Base-by-base conservation (phyloP, 1,140 invertebrate genomes). In the Himalopsyche phryganea region DNA sequence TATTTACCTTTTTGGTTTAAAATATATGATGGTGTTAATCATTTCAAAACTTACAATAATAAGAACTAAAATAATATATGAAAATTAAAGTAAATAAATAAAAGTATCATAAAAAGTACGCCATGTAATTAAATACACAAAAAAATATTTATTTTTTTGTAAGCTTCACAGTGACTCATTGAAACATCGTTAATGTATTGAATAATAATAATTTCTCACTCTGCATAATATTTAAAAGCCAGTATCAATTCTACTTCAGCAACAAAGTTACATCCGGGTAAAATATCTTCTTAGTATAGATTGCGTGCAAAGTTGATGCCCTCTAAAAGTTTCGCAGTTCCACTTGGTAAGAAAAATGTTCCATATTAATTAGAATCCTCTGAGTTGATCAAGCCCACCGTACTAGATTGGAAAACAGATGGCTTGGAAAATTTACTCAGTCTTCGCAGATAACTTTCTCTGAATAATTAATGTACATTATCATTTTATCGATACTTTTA, bases 301-400 rank as follows among this genome's bases (percentile, higher is more conserved):
- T 53, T 17, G 17, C 50, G 40, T 50, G 45, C 28, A 50, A 51
- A 50, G 44, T 51, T 47, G 41, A 35, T 58, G 56, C 56, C 56
- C 56, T 58, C 56, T 41, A 58, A 58, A 58, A 58, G 14, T 52
- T 58, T 51, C 18, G 18, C 48, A 46, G 32, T 40, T 40, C 35
- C n/a, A 14, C 47, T 40, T 13, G 32, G n/a, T 3, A 51, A 51
- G 32, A 41, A 41, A 45, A 41, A 51, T 51, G 28, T 32, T 49
- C 47, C 18, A 49, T 33, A 49, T 15, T 49, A 49, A 49, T 49
- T 49, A 35, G 23, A 32, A 32, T 49, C 32, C 32, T 28, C 47
- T 23, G 47, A 35, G 13, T 45, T 14, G 42, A 45, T 45, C 42
- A 11, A 2, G 18, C 18, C 13, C 9, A 19, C 14, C 42, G 18